These are phyloP conservation scores for Myopa tessellatipennis DNA, from an alignment of 2,888 invertebrate species.

Conservation along the genomic window DNA sequence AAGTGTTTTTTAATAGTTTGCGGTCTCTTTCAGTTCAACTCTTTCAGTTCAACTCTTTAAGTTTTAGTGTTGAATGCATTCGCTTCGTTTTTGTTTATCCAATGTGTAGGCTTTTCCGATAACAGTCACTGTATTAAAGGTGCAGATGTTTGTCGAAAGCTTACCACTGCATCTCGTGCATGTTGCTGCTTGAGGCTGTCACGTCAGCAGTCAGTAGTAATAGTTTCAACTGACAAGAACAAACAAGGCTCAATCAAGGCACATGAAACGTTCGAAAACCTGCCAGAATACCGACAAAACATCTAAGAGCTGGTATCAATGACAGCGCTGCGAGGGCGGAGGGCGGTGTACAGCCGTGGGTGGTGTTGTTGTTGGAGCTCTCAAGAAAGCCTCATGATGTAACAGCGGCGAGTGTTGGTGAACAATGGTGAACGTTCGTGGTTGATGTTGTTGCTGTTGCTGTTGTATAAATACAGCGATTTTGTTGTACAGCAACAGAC, in stretches of 20 bases:
- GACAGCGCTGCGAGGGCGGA: not conserved
- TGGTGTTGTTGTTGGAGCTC: no score
- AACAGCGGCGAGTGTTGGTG: not conserved
- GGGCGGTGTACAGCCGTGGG: no score
- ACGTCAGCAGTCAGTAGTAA: not conserved
- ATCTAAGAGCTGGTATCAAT: not conserved
- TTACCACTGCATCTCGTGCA: not conserved
- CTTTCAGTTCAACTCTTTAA: not conserved
- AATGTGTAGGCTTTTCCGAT: no score
- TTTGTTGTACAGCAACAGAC: not conserved
- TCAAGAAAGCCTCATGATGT: not conserved
- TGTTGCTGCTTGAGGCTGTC: not conserved
- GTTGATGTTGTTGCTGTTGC: not conserved
- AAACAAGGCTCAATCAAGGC: constrained; percentile 21
- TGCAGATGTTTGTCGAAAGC: not conserved
- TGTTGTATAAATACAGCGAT: not conserved
- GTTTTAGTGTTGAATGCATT: not conserved
- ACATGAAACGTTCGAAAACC: not conserved
- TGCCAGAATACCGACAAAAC: not conserved
- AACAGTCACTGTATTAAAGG: no score
- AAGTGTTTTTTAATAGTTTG: not conserved
- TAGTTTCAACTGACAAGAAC: constrained; percentile 3
- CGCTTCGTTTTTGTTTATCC: not conserved
- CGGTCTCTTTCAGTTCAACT: not conserved
- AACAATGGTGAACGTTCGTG: not conserved